Conservation (phyloP, 1,140 invertebrate genomes). For the Gryon sp. region DNA sequence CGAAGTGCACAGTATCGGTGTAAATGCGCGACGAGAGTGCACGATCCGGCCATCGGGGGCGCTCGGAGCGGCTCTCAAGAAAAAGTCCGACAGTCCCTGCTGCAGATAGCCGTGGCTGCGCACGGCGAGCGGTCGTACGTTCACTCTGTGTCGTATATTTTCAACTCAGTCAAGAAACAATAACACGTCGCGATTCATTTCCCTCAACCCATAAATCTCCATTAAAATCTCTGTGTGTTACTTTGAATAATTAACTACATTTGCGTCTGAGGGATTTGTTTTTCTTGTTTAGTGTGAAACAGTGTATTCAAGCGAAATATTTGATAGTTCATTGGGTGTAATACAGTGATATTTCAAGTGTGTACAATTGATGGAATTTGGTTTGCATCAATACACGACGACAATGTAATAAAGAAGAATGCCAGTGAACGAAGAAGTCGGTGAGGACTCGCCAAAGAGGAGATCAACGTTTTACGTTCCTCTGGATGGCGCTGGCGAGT, state of each 20-base stretch:
- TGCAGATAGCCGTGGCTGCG: slow-evolving; percentile 75
- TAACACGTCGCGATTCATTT: no score
- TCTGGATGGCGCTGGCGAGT: slow-evolving; percentile 68
- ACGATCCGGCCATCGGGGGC: slow-evolving; percentile 65
- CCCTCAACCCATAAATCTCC: no score
- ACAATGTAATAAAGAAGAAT: slow-evolving; percentile 54
- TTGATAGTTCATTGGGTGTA: no score
- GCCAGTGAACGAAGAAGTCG: slow-evolving; percentile 62
- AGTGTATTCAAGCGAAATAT: not conserved
- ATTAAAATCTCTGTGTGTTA: not conserved
- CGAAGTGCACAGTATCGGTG: slow-evolving; percentile 63
- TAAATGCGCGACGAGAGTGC: slow-evolving; percentile 55
- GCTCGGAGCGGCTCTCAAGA: slow-evolving; percentile 63
- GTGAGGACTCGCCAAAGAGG: slow-evolving; percentile 75
- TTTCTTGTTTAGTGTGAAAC: not conserved
- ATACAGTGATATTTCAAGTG: no score
- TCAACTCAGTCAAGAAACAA: slow-evolving; percentile 9
- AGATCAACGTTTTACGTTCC: slow-evolving; percentile 80
- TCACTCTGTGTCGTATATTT: slow-evolving; percentile 20
- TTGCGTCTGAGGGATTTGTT: not conserved
- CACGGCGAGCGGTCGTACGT: slow-evolving; percentile 69
- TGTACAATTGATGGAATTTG: no score
- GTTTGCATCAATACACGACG: no score
- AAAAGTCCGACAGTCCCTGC: slow-evolving; percentile 61
- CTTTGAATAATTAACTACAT: not conserved